Base-by-base conservation (phyloP, 2,888 invertebrate species). In the Terebella lapidaria region DNA sequence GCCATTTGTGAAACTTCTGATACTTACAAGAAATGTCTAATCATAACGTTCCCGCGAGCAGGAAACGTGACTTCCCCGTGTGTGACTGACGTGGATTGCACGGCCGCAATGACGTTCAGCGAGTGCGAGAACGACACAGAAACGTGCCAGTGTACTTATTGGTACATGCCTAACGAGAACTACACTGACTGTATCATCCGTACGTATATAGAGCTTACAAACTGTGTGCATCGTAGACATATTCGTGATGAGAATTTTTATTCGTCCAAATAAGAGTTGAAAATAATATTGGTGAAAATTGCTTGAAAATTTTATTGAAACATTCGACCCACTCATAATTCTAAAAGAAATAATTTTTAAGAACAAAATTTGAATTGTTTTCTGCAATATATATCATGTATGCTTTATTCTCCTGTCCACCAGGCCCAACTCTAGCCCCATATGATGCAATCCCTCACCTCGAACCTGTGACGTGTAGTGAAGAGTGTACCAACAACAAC, bases 51-150 rank as follows among this genome's bases (percentile, higher is more conserved):
- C 10, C n/a, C 42, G 42, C 42, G n/a, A n/a, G 10, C 49, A 49
- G 49, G 49, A 5, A 22, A n/a, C 5, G 49, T 49, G 49, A 22
- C 18, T 26, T 25, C 26, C 10, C 51, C 51, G 20, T 62, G 62
- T n/a, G 45, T 22, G 18, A 18, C 54, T 3, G 46, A 60, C 15
- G 52, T 54, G 1, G 66, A 66, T 52, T 66, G 66, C 47, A 45
- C n/a, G 5, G 55, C 59, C 46, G 57, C 60, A n/a, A 52, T 66
- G 35, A 24, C 10, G 18, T 22, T 62, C 35, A 60, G 62, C 35
- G 28, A 55, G 45, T 66, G 66, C 45, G 10, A 42, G 1, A 35
- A 56, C 25, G 51, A 46, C 10, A 42, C 27, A 2, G 66, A 65
- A 27, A 20, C 22, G 2, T 68, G 68, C 29, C 24, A 46, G 10